These are phyloP conservation scores for Platynereis dumerilii DNA, from an alignment of 2,888 invertebrate species.

Conservation along the genomic window DNA sequence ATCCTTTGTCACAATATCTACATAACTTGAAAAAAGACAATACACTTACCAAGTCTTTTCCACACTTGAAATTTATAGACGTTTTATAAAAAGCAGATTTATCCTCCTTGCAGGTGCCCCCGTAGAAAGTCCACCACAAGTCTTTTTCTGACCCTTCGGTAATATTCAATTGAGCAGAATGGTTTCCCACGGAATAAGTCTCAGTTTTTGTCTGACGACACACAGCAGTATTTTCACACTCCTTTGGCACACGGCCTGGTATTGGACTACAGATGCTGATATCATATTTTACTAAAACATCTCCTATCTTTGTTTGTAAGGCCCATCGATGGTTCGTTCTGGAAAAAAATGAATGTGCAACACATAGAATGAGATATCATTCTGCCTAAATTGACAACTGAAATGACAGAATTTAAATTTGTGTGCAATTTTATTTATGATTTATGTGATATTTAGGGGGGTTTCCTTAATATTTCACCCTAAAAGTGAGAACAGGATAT, in stretches of 20 bases:
- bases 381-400: too few relatives aligned
- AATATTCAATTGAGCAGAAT: slow-evolving; percentile 6
- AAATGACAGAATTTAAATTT: too few relatives aligned
- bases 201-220: not conserved
- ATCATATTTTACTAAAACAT: not conserved
- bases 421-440: too few relatives aligned
- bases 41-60: slow-evolving; percentile 28
- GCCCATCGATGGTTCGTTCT: not conserved
- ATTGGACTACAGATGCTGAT: slow-evolving; percentile 5
- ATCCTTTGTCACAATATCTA: too few relatives aligned
- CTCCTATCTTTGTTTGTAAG: not conserved
- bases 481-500: too few relatives aligned
- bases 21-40: too few relatives aligned
- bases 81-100: slow-evolving; percentile 36
- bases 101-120: slow-evolving; percentile 39
- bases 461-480: too few relatives aligned
- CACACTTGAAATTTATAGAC: slow-evolving; percentile 50
- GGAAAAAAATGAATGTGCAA: too few relatives aligned
- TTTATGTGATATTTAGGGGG: too few relatives aligned
- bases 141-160: slow-evolving; percentile 12
- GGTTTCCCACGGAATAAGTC: slow-evolving; percentile 11
- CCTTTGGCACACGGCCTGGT: not conserved
- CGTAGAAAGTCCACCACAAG: slow-evolving; percentile 26
- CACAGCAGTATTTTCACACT: not conserved
- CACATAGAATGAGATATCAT: too few relatives aligned